phyloP scores from a whole-genome alignment of 2,797 vertebrate genomes.

The Acipenser oxyrinchus region DNA sequence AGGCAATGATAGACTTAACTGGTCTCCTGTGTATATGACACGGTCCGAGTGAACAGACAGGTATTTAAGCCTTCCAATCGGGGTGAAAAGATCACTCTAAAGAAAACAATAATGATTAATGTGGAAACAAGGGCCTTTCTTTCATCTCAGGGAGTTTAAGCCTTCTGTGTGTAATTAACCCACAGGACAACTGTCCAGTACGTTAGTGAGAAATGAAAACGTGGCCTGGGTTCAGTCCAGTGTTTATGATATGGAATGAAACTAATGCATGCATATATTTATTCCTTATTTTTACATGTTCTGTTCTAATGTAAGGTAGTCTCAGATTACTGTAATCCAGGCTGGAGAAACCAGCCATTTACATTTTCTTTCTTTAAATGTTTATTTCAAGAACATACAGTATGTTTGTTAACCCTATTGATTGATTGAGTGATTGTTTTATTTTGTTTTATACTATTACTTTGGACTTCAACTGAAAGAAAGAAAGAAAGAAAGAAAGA shows the following conservation, averaged over 20 bases:
- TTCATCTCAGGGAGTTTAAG: slow-evolving; percentile 70
- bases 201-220: slow-evolving; percentile 63
- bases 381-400: too few relatives aligned
- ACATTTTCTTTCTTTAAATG: too few relatives aligned
- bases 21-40: slow-evolving; percentile 57
- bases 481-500: too few relatives aligned
- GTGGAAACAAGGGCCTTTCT: slow-evolving; percentile 53
- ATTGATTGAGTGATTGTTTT: too few relatives aligned
- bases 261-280: neutral
- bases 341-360: too few relatives aligned
- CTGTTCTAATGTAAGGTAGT: too few relatives aligned
- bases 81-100: slow-evolving; percentile 67
- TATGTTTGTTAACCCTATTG: too few relatives aligned
- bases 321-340: too few relatives aligned
- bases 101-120: slow-evolving; percentile 73
- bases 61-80: slow-evolving; percentile 53
- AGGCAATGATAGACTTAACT: slow-evolving; percentile 35
- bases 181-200: slow-evolving; percentile 63
- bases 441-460: too few relatives aligned
- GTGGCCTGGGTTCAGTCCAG: slow-evolving; percentile 42
- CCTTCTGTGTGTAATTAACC: slow-evolving; percentile 64
- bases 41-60: slow-evolving; percentile 59
- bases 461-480: too few relatives aligned
- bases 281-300: too few relatives aligned
- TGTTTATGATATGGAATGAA: slow-evolving; percentile 42